These are phyloP conservation scores for Dicyrtoma fusca DNA, from an alignment of 2,888 invertebrate species.

Conservation along the genomic window DNA sequence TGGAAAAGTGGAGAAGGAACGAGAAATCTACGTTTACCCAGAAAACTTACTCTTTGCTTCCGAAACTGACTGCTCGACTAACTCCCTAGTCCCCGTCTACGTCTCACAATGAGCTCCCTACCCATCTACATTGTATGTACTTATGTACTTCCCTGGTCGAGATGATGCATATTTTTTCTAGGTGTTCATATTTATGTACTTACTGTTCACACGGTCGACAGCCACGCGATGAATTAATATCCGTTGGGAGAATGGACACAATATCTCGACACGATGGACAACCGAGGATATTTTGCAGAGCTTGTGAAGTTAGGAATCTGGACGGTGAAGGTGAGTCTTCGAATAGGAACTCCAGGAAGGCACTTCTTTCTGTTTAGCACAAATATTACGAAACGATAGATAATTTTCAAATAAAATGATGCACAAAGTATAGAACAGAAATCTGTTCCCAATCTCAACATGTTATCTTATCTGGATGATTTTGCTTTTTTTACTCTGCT, in stretches of 20 bases:
- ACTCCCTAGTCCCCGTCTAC: too few species aligned
- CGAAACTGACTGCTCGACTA: too few species aligned
- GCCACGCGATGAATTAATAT: conserved; percentile 17
- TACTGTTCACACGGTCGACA: conserved; percentile 29
- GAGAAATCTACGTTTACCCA: conserved; percentile 2
- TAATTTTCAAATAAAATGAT: conserved; percentile 17
- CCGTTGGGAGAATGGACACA: conserved; percentile 28
- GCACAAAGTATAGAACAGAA: too few species aligned
- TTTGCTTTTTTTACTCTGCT: too few species aligned
- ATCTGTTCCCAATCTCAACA: too few species aligned
- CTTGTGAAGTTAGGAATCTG: conserved; percentile 30
- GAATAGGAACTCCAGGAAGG: conserved; percentile 33
- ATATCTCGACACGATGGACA: conserved; percentile 36
- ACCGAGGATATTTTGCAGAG: conserved; percentile 33
- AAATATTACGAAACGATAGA: not conserved
- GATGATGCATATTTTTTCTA: too few species aligned
- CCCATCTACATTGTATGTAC: too few species aligned
- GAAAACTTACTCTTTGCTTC: too few species aligned
- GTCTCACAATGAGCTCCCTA: too few species aligned
- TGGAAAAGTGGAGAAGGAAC: not conserved
- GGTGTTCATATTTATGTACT: conserved; percentile 23
- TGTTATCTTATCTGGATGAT: too few species aligned
- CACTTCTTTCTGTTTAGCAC: conserved; percentile 21
- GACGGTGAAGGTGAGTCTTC: conserved; percentile 33
- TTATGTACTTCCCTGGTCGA: not conserved